Evolutionary conservation across 1,140 invertebrate species (phyloP).

Genomic region (Zaprionus inermis): DNA sequence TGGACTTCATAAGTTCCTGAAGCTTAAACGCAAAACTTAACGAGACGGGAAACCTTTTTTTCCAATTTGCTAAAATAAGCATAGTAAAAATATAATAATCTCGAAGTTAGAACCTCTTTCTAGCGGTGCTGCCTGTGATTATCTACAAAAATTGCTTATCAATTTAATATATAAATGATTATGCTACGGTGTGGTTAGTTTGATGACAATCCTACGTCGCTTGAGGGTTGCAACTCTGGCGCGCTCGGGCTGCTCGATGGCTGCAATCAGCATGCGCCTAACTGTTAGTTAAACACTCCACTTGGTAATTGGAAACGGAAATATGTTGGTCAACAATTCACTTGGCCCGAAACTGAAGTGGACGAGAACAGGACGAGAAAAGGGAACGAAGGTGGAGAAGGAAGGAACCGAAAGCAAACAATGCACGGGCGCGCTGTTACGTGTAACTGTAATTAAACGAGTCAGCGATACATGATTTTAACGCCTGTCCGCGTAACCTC

Average conservation of each 20-base stretch:
- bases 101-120: too few relatives aligned
- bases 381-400: constrained; percentile 1
- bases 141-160: too few relatives aligned
- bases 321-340: constrained; percentile 50
- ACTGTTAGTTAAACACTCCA: constrained; percentile 39
- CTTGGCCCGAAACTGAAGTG: constrained; percentile 23
- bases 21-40: too few relatives aligned
- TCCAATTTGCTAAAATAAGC: too few relatives aligned
- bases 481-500: constrained; percentile 71
- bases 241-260: constrained; percentile 2
- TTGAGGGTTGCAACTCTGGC: constrained; percentile 1
- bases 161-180: background rate
- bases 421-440: constrained; percentile 55
- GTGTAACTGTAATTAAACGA: constrained; percentile 80
- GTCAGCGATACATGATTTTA: constrained; percentile 82
- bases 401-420: constrained; percentile 13
- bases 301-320: constrained; percentile 51
- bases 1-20: too few relatives aligned
- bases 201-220: background rate
- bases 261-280: constrained; percentile 17
- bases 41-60: too few relatives aligned
- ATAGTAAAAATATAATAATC: too few relatives aligned
- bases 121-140: too few relatives aligned
- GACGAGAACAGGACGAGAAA: constrained; percentile 7
- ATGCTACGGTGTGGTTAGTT: background rate